phyloP scores from a whole-genome alignment of 2,113 vertebrate species.

The Galemys pyrenaicus region DNA sequence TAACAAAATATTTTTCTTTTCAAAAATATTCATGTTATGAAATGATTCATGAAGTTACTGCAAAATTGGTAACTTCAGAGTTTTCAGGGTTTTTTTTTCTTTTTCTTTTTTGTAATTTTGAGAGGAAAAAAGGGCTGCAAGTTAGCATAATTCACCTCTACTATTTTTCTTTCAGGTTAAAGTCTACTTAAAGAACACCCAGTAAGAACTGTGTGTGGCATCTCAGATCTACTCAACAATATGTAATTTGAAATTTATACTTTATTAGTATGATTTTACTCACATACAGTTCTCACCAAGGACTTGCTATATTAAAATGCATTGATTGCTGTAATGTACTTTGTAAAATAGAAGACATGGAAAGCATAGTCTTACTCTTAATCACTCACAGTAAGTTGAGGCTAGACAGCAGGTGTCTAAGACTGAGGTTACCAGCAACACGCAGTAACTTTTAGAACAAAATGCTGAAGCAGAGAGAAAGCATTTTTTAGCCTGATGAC shows the following conservation, averaged over 20 bases:
- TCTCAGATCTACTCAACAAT: constrained; percentile 2
- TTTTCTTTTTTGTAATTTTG: constrained; percentile 19
- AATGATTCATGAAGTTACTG: not conserved
- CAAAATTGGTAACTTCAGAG: not conserved
- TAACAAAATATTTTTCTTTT: not conserved
- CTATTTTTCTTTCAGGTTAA: constrained; percentile 41
- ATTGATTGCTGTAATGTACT: not conserved
- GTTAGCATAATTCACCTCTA: not conserved
- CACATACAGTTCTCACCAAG: not conserved
- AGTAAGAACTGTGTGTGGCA: not conserved
- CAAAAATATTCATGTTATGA: not conserved
- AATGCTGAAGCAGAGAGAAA: not conserved
- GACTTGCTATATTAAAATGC: not conserved
- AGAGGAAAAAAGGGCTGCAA: not conserved
- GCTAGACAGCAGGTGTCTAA: not conserved
- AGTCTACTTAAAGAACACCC: not conserved
- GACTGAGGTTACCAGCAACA: not conserved
- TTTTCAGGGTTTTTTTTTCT: not conserved
- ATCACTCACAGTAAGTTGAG: not conserved
- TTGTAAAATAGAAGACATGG: not conserved
- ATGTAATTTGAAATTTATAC: constrained; percentile 20
- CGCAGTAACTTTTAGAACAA: not conserved
- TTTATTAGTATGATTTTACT: not conserved
- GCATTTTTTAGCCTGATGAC: not conserved
- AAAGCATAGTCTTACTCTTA: not conserved